These are phyloP conservation scores for Drosophila hydei DNA, from an alignment of 1,140 invertebrate genomes.

Conservation along the genomic window DNA sequence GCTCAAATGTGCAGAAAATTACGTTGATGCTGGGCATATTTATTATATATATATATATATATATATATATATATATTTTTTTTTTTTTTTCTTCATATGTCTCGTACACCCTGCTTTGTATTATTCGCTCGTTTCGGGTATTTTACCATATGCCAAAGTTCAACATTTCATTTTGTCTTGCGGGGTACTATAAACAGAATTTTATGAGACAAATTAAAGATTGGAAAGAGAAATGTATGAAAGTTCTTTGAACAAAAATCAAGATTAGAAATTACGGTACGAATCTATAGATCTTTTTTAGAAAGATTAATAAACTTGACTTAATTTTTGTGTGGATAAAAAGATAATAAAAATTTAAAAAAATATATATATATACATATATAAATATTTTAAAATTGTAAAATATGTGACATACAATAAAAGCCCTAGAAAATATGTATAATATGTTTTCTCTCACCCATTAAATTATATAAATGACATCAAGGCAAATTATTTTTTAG, in stretches of 20 bases:
- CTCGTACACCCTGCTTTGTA: background rate
- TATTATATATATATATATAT: constrained; percentile 23
- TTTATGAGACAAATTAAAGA: background rate
- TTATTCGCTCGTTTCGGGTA: background rate
- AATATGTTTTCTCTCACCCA: too few relatives aligned
- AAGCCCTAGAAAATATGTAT: too few relatives aligned
- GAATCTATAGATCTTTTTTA: too few relatives aligned
- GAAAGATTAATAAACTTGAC: too few relatives aligned
- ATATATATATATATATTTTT: constrained; percentile 1
- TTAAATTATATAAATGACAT: too few relatives aligned
- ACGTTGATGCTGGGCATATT: constrained; percentile 61
- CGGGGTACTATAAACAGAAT: background rate
- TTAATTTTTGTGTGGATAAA: too few relatives aligned
- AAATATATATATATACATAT: too few relatives aligned
- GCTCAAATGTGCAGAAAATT: constrained; percentile 82
- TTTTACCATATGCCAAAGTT: constrained; percentile 17
- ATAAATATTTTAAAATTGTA: too few relatives aligned
- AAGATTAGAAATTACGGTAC: too few relatives aligned
- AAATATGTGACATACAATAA: too few relatives aligned
- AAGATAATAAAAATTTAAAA: too few relatives aligned
- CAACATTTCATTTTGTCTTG: background rate
- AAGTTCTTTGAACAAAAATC: too few relatives aligned
- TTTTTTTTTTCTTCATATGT: constrained; percentile 10
- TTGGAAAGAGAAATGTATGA: background rate
- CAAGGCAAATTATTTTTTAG: background rate